A percentile compares a stretch with the other conserved stretches of the same genome.
These are phyloP conservation scores for Xyliphius kryptos DNA, from an alignment of 2,113 vertebrate genomes.

Conservation along the genomic window DNA sequence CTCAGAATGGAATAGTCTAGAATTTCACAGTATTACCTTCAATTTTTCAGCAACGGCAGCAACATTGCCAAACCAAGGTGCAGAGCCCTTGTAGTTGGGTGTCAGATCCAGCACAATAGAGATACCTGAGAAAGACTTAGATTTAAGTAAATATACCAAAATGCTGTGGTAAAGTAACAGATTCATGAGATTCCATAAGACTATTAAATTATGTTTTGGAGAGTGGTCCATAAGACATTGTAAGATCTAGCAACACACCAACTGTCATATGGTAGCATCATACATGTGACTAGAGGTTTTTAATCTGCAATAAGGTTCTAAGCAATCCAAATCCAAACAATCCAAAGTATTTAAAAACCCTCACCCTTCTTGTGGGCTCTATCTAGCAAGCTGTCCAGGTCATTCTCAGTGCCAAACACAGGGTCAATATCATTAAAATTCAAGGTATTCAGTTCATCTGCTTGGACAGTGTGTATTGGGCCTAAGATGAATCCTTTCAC, in stretches of 20 bases:
- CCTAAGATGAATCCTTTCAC: conserved; percentile 78
- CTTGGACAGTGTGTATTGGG: conserved; percentile 65
- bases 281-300: background rate
- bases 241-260: no score
- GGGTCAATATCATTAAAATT: conserved; percentile 51
- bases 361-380: conserved; percentile 78
- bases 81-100: conserved; percentile 63
- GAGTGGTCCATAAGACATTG: no score
- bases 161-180: conserved; percentile 4
- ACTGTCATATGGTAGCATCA: no score
- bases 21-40: conserved; percentile 44
- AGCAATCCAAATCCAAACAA: no score
- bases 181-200: background rate
- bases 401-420: conserved; percentile 32
- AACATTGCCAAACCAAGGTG: conserved; percentile 56
- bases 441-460: conserved; percentile 43
- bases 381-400: conserved; percentile 56
- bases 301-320: background rate
- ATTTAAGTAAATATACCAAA: conserved; percentile 4
- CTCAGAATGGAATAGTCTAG: background rate
- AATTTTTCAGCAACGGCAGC: conserved; percentile 37
- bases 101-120: conserved; percentile 77
- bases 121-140: conserved; percentile 58
- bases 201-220: no score
- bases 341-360: no score